These are phyloP conservation scores for Tyria jacobaeae DNA, from an alignment of 2,888 invertebrate species.

Conservation along the genomic window DNA sequence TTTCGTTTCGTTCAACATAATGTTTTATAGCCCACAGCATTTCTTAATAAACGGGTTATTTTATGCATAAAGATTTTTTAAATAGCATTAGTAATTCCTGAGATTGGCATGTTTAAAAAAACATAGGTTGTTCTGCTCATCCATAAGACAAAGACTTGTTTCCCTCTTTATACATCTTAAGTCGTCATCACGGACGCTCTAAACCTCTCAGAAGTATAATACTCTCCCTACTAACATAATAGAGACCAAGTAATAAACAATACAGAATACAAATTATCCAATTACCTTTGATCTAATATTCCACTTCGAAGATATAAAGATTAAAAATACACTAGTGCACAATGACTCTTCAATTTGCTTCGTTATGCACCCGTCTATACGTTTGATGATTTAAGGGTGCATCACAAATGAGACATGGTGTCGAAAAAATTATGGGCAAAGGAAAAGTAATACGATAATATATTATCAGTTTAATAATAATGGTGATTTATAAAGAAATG, in stretches of 20 bases:
- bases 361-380: slow-evolving; percentile 58
- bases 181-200: not conserved
- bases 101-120: too few species aligned
- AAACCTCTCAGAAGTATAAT: not conserved
- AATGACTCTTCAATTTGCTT: slow-evolving; percentile 71
- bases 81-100: too few species aligned
- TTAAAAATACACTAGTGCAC: slow-evolving; percentile 67
- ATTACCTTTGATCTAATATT: slow-evolving; percentile 64
- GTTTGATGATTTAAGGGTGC: slow-evolving; percentile 70
- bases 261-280: slow-evolving; percentile 6
- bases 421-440: slow-evolving; percentile 12
- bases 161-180: not conserved
- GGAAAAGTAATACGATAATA: not conserved
- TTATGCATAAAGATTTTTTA: too few species aligned
- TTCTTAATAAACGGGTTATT: too few species aligned
- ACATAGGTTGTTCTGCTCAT: not conserved
- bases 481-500: too few species aligned
- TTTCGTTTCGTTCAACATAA: too few species aligned
- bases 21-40: too few species aligned
- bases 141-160: not conserved
- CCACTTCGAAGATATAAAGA: slow-evolving; percentile 51
- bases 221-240: not conserved
- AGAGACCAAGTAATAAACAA: not conserved
- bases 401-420: slow-evolving; percentile 58
- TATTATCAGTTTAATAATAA: not conserved